Evolutionary conservation across 2,888 invertebrate species (phyloP).

Genomic region (Epirrhoe alternata): DNA sequence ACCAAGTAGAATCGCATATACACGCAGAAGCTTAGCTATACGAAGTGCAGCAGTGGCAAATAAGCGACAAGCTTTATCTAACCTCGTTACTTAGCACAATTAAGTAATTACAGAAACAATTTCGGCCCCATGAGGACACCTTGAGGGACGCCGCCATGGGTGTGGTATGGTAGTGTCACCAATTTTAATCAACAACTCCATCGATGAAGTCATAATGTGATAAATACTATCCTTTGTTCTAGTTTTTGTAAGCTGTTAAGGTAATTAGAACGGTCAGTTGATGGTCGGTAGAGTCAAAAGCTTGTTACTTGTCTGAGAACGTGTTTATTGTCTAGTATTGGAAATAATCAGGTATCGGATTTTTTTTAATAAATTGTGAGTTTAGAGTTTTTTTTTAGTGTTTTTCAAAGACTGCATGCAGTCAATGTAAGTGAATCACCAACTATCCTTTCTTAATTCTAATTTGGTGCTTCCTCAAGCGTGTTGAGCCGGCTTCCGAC

Average conservation of each 20-base stretch:
- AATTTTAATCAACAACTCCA: constrained; percentile 50
- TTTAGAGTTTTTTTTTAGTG: not conserved
- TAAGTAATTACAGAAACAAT: constrained; percentile 47
- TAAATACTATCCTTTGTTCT: constrained; percentile 53
- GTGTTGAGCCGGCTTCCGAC: too few species aligned
- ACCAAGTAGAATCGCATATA: not conserved
- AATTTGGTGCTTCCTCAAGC: not conserved
- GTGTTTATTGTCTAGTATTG: not conserved
- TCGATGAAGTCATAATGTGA: constrained; percentile 55
- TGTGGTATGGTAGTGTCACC: constrained; percentile 48
- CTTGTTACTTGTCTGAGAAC: constrained; percentile 19
- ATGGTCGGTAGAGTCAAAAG: constrained; percentile 42
- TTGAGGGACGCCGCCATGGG: constrained; percentile 53
- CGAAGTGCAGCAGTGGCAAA: constrained; percentile 19
- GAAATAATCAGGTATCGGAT: too few species aligned
- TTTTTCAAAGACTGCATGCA: not conserved
- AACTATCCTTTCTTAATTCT: not conserved
- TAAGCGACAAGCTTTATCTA: constrained; percentile 29
- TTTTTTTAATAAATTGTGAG: not conserved
- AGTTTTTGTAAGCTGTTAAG: constrained; percentile 54
- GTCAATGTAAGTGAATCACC: not conserved
- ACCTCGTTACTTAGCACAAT: constrained; percentile 28
- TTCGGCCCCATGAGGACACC: constrained; percentile 50
- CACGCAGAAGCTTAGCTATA: not conserved
- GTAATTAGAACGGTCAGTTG: constrained; percentile 50